Percentiles rank a stretch among this genome's conserved stretches.
phyloP scores from a whole-genome alignment of 1,140 invertebrate genomes.

The Brachionus plicatilis region DNA sequence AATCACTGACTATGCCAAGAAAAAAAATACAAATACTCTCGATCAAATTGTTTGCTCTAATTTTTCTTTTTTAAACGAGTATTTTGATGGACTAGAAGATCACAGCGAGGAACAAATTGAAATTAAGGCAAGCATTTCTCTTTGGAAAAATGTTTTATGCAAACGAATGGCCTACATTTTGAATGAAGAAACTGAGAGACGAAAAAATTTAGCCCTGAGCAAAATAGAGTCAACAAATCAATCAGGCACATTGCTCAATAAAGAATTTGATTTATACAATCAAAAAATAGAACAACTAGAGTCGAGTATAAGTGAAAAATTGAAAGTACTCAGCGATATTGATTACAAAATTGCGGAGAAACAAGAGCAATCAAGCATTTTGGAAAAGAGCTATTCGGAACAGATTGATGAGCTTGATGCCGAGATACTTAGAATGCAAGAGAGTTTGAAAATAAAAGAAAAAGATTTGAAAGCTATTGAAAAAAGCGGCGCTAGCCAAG shows the following conservation, averaged over 20 bases:
- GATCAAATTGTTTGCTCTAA: neutral
- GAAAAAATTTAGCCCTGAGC: neutral
- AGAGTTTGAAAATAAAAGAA: neutral
- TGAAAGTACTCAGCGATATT: neutral
- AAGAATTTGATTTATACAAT: neutral
- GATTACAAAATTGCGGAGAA: neutral
- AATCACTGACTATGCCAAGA: neutral
- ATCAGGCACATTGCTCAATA: neutral
- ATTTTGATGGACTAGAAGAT: neutral
- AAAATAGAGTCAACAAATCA: neutral
- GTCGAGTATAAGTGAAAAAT: neutral
- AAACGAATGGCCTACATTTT: neutral
- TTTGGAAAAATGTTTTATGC: neutral
- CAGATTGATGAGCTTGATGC: neutral
- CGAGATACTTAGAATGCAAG: neutral
- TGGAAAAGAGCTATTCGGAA: neutral
- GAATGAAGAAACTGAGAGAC: neutral
- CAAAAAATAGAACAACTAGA: neutral
- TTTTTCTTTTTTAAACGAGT: neutral
- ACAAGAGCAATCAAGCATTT: neutral
- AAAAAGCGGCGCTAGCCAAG: neutral
- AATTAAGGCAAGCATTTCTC: neutral
- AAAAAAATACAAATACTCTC: neutral
- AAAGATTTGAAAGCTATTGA: neutral
- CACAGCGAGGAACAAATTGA: neutral